Percentiles rank a stretch among this genome's conserved stretches.
Evolutionary conservation across 2,113 vertebrate species (phyloP).

Genomic region (Thamnophis sirtalis): DNA sequence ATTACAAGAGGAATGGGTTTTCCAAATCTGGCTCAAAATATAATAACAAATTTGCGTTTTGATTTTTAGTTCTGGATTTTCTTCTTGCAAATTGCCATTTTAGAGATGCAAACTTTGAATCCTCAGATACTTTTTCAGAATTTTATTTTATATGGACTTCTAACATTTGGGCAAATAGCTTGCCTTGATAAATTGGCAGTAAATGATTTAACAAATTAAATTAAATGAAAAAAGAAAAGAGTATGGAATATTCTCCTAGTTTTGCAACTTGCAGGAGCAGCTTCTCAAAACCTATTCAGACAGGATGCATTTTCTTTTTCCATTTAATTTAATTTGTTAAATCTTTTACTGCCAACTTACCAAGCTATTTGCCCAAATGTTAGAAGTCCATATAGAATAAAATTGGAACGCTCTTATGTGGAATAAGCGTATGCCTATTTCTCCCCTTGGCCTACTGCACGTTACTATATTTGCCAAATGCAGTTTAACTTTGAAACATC

Average conservation of each 20-base stretch:
- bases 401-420: neutral
- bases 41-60: neutral
- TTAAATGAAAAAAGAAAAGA: neutral
- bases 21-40: neutral
- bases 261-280: neutral
- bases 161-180: neutral
- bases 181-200: neutral
- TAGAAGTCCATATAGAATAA: neutral
- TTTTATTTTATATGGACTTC: neutral
- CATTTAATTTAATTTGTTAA: constrained; percentile 8
- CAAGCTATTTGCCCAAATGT: neutral
- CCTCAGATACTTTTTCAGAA: neutral
- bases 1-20: neutral
- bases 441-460: neutral
- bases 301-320: neutral
- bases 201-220: constrained; percentile 5
- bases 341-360: neutral
- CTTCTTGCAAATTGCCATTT: neutral
- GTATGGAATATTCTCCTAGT: neutral
- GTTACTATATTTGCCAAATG: neutral
- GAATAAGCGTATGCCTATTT: neutral
- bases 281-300: neutral
- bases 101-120: neutral
- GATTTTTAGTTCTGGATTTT: neutral
- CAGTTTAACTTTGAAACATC: neutral